Evolutionary conservation across 1,140 invertebrate genomes (phyloP).

Genomic region (honey bee (Apis mellifera)): Amel_HAv3.1 CM009945.2:7674001-7674500

Average conservation of each 20-base stretch:
- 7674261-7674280: no score
- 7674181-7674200: no score
- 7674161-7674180: no score
- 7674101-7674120: not conserved
- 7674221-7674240: no score
- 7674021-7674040: slow-evolving; percentile 18
- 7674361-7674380: not conserved
- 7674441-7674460: not conserved
- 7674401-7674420: not conserved
- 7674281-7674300: no score
- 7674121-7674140: no score
- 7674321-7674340: slow-evolving; percentile 64
- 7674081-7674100: not conserved
- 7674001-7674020: not conserved
- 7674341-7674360: slow-evolving; percentile 60
- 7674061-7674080: not conserved
- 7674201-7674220: no score
- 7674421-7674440: slow-evolving; percentile 46
- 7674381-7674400: not conserved
- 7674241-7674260: no score
- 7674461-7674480: not conserved
- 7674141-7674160: no score
- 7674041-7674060: not conserved
- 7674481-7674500: no score
- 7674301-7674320: not conserved